Percentiles rank a stretch among this genome's conserved stretches.
phyloP scores from a whole-genome alignment of 2,113 vertebrate species.

The Willisornis vidua region DNA sequence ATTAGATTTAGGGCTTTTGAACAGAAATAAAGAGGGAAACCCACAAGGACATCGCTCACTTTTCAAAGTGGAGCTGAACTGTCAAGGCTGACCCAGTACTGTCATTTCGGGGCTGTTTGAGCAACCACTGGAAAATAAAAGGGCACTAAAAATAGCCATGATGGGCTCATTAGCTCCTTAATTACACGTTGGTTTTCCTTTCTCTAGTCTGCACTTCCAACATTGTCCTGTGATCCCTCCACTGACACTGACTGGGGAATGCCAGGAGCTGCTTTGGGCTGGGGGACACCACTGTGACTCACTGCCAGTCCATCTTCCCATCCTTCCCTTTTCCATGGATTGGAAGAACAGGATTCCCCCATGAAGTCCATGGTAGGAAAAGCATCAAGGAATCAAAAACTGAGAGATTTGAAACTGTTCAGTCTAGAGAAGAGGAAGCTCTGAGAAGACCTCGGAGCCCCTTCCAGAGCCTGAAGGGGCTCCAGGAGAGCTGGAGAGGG shows the following conservation, averaged over 20 bases:
- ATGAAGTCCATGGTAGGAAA: neutral
- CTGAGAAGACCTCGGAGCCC: neutral
- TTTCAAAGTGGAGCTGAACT: conserved; percentile 41
- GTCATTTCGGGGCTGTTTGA: conserved; percentile 29
- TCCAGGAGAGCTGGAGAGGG: neutral
- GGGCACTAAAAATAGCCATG: conserved; percentile 48
- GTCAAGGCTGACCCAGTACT: conserved; percentile 57
- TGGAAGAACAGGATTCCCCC: neutral
- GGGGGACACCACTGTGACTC: neutral
- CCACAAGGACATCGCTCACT: conserved; percentile 39
- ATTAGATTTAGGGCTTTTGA: conserved; percentile 52
- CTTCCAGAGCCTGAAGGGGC: neutral
- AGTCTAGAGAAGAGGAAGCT: neutral
- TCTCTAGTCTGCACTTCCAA: neutral
- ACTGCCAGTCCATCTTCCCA: neutral
- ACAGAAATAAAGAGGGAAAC: conserved; percentile 44
- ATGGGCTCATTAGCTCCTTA: conserved; percentile 43
- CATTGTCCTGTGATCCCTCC: neutral
- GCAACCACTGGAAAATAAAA: conserved; percentile 55
- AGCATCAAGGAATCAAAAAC: neutral
- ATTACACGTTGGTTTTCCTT: conserved; percentile 15
- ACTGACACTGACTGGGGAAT: neutral
- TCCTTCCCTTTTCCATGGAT: neutral
- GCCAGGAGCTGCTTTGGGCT: neutral
- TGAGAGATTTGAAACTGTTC: neutral